These are phyloP conservation scores for Tautogolabrus adspersus DNA, from an alignment of 2,113 vertebrate genomes.

Conservation along the genomic window DNA sequence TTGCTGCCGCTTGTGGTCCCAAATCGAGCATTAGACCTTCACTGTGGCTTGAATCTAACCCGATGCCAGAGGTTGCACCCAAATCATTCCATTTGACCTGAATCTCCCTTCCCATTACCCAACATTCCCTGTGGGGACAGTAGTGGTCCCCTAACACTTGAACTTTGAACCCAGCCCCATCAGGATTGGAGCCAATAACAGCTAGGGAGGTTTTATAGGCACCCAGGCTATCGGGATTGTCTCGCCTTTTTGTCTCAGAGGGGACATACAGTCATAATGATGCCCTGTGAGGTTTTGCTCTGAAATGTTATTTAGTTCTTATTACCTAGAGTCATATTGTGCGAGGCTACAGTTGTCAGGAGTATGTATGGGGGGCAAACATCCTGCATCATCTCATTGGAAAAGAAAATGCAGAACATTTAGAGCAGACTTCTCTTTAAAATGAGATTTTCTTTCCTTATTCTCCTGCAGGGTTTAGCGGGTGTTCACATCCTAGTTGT, in stretches of 20 bases:
- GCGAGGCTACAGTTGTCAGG: constrained; percentile 3
- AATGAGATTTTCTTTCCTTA: neutral
- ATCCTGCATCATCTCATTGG: neutral
- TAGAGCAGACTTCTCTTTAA: neutral
- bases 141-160: constrained; percentile 75
- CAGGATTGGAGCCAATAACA: constrained; percentile 69
- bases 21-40: constrained; percentile 69
- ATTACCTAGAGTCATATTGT: constrained; percentile 42
- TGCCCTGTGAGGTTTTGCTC: constrained; percentile 42
- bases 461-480: neutral
- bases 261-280: constrained; percentile 54
- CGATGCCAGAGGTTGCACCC: constrained; percentile 65
- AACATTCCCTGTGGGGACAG: constrained; percentile 76
- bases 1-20: constrained; percentile 48
- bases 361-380: neutral
- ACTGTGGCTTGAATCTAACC: constrained; percentile 58
- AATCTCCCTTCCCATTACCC: constrained; percentile 84
- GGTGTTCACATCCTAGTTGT: neutral
- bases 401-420: neutral
- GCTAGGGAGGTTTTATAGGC: constrained; percentile 71
- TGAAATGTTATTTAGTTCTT: constrained; percentile 63
- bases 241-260: constrained; percentile 51
- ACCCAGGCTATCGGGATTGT: constrained; percentile 57
- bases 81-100: constrained; percentile 81
- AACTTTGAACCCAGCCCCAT: constrained; percentile 77